Conservation (phyloP, 2,888 invertebrate species). For the Nasonia oneida region DNA sequence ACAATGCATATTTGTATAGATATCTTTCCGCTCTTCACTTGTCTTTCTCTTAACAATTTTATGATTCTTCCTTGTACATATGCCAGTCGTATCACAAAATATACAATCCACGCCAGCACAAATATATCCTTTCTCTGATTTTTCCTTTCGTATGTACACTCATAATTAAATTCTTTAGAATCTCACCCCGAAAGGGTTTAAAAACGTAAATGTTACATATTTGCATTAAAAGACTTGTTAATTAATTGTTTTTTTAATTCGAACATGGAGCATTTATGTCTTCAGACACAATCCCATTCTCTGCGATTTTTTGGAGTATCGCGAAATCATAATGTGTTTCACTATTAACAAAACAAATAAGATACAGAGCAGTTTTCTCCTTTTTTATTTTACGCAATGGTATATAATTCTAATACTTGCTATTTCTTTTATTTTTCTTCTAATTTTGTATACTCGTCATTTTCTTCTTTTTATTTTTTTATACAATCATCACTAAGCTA, state of each 20-base stretch:
- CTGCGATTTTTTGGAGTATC: conserved; percentile 2
- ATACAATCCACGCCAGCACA: conserved; percentile 72
- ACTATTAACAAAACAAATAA: conserved; percentile 18
- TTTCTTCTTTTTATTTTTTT: conserved; percentile 26
- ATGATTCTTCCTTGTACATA: conserved; percentile 37
- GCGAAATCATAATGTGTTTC: conserved; percentile 25
- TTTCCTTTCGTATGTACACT: conserved; percentile 64
- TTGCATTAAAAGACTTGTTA: not conserved
- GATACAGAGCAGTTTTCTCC: not conserved
- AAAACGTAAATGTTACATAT: conserved; percentile 7
- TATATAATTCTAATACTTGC: conserved; percentile 30
- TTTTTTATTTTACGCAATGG: conserved; percentile 1
- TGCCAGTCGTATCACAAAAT: conserved; percentile 76
- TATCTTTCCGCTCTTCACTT: conserved; percentile 31
- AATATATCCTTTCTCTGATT: conserved; percentile 66
- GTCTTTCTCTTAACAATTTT: conserved; percentile 44
- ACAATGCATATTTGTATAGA: conserved; percentile 55
- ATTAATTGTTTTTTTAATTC: not conserved
- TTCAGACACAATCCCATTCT: not conserved
- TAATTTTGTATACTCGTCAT: conserved; percentile 18
- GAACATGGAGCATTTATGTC: conserved; percentile 9
- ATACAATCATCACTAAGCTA: conserved; percentile 39
- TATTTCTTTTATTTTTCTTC: conserved; percentile 21
- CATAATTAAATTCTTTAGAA: conserved; percentile 62
- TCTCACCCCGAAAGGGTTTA: not conserved